Base-by-base conservation (phyloP, 2,888 invertebrate genomes). In the Macropis europaea region DNA sequence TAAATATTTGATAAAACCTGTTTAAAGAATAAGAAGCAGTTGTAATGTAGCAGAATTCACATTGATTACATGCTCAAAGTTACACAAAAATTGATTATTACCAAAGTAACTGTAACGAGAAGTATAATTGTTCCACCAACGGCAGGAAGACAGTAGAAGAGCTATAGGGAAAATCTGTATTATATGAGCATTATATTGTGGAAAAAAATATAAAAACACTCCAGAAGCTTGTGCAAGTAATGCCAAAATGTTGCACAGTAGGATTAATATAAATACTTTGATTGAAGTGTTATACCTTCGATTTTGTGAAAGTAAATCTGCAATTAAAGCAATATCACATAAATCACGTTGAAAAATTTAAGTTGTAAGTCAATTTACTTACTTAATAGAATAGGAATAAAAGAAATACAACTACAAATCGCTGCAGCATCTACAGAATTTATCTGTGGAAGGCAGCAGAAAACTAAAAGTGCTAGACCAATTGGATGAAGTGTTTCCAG, bases 51-150 rank as follows among this genome's bases (percentile, higher is more conserved):
- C 13, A 42, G 1, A 34, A 11, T 3, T n/a, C 11, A 2, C 24
- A 38, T 26, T 2, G 15, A n/a, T 19, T 26, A 32, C 11, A 30
- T 22, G n/a, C 47, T 13, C 42, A 11, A 19, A 42, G 38, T 40
- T 3, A 36, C 15, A 28, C 38, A 48, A 32, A 22, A 32, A 61
- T 26, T 19, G 7, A 3, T 52, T 75, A 74, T 69, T 82, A 88
- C 86, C 76, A 5, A 88, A 85, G 40, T 73, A 76, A 50, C 90
- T 90, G 47, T 88, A 82, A 73, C 88, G 85, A 19, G 92, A 92
- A 3, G 95, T 92, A 87, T 93, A 97, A 89, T 96, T 97, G 87
- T 95, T 95, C 96, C 96, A 97, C 96, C 96, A 97, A 19, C 95
- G 94, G 45, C 94, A 90, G 0, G 96, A 96, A 59, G 94, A 92